Base-by-base conservation (phyloP, 1,140 invertebrate genomes). In the Bombus breviceps region DNA sequence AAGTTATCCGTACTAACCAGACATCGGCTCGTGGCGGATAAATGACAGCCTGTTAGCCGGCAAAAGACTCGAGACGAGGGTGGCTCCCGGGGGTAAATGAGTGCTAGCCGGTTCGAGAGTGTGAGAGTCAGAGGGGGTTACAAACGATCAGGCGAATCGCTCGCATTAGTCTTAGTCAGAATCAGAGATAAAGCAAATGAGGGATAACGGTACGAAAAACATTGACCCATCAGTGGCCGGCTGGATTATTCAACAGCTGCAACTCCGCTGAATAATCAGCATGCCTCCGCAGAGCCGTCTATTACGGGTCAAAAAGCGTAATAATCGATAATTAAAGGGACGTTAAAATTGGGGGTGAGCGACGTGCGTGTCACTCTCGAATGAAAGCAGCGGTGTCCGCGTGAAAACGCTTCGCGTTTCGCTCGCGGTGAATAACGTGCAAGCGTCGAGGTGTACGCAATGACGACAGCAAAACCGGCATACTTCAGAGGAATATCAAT, bases 181-280 rank as follows among this genome's bases (percentile, higher is more conserved):
- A 93, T 93, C 92, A 92, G 92, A 94, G 92, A 94, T 93, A 93
- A 94, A 90, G 88, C 86, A 90, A 92, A 93, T 91, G 91, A 92
- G 90, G 88, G 86, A 92, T 92, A 86, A 81, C 85, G 68, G 71
- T 39, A 79, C 82, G 89, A 92, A 91, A 92, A 92, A 92, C 89
- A 88, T 89, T 87, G 75, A 76, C 37, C 83, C 74, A 66, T 85
- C 82, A 66, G 68, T 47, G 62, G 22, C 28, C 41, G 43, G 43
- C 64, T 68, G 83, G 83, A 86, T 90, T 85, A 83, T 86, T 90
- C 86, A 89, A 76, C 88, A 69, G 86, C 86, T 73, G 88, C 81
- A 71, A 82, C 77, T 80, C 69, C 43, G 85, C 75, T 73, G 89
- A 90, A 86, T 90, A 90, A 90, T 90, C 83, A 64, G 84, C 72